Evolutionary conservation across 2,888 invertebrate species (phyloP).

Genomic region (Rhabditoides inermis): DNA sequence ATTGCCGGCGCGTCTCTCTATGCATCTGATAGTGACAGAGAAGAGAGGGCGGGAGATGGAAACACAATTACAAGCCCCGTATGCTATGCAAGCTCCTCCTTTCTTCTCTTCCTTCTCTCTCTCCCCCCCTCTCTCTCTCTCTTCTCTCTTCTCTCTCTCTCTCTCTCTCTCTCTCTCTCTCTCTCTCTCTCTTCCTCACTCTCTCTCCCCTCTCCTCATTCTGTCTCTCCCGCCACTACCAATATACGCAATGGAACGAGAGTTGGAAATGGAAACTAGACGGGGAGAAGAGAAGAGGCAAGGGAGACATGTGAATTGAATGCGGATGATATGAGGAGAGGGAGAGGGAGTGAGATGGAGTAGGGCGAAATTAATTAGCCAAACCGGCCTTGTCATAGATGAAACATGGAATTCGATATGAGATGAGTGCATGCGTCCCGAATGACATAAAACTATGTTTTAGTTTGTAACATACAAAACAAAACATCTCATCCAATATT

Average conservation of each 20-base stretch:
- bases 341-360: not conserved
- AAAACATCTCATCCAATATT: too few species aligned
- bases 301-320: not conserved
- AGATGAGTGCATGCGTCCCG: not conserved
- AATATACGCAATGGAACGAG: not conserved
- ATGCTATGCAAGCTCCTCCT: constrained; percentile 3
- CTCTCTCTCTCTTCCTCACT: not conserved
- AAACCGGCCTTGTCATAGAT: not conserved
- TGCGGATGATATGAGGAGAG: not conserved
- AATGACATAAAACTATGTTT: not conserved
- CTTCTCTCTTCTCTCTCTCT: too few species aligned
- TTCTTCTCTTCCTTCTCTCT: not conserved
- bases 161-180: too few species aligned
- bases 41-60: not conserved
- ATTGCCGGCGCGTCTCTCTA: too few species aligned
- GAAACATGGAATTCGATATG: not conserved
- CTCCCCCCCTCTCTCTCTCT: too few species aligned
- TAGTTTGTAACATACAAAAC: not conserved
- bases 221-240: not conserved
- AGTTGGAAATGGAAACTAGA: not conserved
- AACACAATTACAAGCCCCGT: too few species aligned
- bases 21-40: too few species aligned
- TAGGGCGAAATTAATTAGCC: not conserved
- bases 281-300: not conserved
- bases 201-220: not conserved